Conservation (phyloP, 2,888 invertebrate genomes). For the Drosophila robusta region DNA sequence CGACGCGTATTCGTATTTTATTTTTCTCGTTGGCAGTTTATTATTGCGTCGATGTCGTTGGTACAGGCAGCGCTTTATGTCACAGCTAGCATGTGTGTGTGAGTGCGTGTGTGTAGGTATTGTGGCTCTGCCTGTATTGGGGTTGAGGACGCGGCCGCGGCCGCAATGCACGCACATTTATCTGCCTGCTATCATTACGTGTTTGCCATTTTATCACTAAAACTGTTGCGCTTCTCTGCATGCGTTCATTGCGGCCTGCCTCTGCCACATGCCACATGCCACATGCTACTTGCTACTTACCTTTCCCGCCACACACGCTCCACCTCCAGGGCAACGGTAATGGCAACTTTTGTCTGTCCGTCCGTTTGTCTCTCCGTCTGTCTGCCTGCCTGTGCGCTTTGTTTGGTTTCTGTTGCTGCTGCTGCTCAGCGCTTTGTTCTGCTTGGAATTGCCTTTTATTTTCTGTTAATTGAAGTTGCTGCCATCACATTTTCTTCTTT, state of each 20-base stretch:
- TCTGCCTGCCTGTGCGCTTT: slow-evolving; percentile 37
- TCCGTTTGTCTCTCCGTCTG: slow-evolving; percentile 22
- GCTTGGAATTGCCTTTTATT: slow-evolving; percentile 77
- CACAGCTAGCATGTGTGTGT: slow-evolving; percentile 7
- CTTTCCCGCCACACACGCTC: background rate
- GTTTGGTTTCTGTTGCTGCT: slow-evolving; percentile 54
- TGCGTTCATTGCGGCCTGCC: slow-evolving; percentile 37
- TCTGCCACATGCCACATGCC: slow-evolving; percentile 10
- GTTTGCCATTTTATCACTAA: slow-evolving; percentile 72
- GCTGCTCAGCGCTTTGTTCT: slow-evolving; percentile 65
- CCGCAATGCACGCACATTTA: slow-evolving; percentile 65
- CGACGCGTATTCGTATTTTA: slow-evolving; percentile 45
- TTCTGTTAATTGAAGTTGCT: slow-evolving; percentile 79
- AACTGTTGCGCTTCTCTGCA: slow-evolving; percentile 74
- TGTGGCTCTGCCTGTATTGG: slow-evolving; percentile 10
- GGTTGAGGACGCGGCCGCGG: slow-evolving; percentile 11
- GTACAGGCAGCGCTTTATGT: slow-evolving; percentile 23
- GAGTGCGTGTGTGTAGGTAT: slow-evolving; percentile 4
- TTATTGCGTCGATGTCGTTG: slow-evolving; percentile 41
- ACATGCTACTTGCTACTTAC: slow-evolving; percentile 1
- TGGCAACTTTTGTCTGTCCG: slow-evolving; percentile 47
- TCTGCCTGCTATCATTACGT: slow-evolving; percentile 71
- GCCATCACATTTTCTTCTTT: slow-evolving; percentile 67
- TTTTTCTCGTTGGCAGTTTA: slow-evolving; percentile 43
- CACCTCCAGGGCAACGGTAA: slow-evolving; percentile 39